phyloP scores from a whole-genome alignment of 2,113 vertebrate species.

The Lanius collurio region DNA sequence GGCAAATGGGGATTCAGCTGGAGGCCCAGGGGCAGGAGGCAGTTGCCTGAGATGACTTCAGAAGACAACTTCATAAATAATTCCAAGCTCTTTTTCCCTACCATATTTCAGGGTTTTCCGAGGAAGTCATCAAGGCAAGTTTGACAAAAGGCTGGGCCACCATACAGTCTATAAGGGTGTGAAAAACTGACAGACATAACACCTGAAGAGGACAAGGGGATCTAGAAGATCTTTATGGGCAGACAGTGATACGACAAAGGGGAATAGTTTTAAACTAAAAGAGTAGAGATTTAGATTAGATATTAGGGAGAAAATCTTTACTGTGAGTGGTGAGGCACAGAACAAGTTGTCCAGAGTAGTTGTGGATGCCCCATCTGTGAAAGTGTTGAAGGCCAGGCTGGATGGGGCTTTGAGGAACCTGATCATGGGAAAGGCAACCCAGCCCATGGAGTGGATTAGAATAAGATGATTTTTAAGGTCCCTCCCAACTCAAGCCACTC shows the following conservation, averaged over 20 bases:
- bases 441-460: neutral
- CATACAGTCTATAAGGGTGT: rapidly evolving
- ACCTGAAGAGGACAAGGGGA: neutral
- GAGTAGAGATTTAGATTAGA: neutral
- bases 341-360: neutral
- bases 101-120: neutral
- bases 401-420: neutral
- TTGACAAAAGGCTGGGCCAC: neutral
- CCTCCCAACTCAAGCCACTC: neutral
- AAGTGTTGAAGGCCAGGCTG: neutral
- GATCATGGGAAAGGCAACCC: neutral
- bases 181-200: neutral
- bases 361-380: neutral
- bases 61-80: neutral
- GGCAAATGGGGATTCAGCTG: neutral
- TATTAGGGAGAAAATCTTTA: neutral
- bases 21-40: neutral
- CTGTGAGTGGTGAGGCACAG: neutral
- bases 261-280: neutral
- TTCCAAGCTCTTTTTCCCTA: neutral
- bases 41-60: constrained; percentile 4
- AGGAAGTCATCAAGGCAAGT: neutral
- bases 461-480: neutral
- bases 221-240: neutral
- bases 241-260: neutral